Evolutionary conservation across 2,797 vertebrate species (phyloP).

Genomic region (Rhynchotus rufescens): DNA sequence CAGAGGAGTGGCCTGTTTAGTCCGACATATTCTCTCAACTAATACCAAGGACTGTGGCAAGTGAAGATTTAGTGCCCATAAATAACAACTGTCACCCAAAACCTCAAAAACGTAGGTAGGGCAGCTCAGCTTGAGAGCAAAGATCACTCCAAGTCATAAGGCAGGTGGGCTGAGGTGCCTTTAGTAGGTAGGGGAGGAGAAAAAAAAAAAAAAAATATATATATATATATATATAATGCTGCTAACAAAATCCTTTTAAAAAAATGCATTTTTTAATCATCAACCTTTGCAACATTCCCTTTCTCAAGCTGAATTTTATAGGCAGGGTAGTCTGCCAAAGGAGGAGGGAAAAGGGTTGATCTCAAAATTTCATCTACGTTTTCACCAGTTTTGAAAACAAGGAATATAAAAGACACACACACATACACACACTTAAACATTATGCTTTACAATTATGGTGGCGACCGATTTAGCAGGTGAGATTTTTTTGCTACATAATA

Average conservation of each 20-base stretch:
- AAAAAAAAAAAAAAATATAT: no score
- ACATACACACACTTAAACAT: neutral
- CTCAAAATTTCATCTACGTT: conserved; percentile 19
- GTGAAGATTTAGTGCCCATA: neutral
- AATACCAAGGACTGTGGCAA: neutral
- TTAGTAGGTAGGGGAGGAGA: neutral
- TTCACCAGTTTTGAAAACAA: conserved; percentile 6
- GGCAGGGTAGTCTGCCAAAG: conserved; percentile 34
- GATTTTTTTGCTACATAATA: neutral
- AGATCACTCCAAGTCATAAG: neutral
- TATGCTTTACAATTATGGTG: neutral
- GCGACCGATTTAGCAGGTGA: neutral
- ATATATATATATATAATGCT: neutral
- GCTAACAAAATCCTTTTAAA: neutral
- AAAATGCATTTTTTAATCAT: neutral
- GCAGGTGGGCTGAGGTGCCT: neutral
- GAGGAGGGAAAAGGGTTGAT: conserved; percentile 44
- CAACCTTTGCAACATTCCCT: conserved; percentile 6
- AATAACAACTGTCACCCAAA: neutral
- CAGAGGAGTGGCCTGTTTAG: conserved; percentile 49
- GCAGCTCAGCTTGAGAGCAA: neutral
- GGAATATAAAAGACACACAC: neutral
- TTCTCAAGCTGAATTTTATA: conserved; percentile 47
- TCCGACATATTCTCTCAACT: conserved; percentile 55
- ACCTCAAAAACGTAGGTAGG: neutral